phyloP scores from a whole-genome alignment of 1,140 invertebrate genomes.

The Hylaeus volcanicus region DNA sequence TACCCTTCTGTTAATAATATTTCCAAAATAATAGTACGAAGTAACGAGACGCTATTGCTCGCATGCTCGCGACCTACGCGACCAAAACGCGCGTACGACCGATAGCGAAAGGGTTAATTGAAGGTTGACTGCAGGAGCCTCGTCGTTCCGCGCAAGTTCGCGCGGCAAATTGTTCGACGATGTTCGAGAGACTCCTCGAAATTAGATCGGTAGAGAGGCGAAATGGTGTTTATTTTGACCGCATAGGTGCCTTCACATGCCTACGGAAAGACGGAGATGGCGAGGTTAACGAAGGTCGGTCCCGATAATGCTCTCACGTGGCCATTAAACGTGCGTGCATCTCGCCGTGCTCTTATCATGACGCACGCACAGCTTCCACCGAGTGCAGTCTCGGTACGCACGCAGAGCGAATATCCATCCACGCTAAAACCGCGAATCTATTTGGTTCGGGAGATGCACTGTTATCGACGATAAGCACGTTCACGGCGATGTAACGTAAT shows the following conservation, averaged over 20 bases:
- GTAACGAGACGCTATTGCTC: no score
- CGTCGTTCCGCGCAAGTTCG: background rate
- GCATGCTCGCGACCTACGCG: no score
- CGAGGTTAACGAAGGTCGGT: conserved; percentile 38
- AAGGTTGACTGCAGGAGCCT: no score
- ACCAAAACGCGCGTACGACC: no score
- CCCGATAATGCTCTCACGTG: conserved; percentile 50
- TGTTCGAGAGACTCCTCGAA: conserved; percentile 4
- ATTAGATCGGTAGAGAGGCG: background rate
- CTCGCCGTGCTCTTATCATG: background rate
- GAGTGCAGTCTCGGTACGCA: background rate
- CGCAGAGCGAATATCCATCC: background rate
- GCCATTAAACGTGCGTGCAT: conserved; percentile 49
- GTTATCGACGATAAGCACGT: background rate
- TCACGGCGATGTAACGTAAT: no score
- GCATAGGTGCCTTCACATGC: background rate
- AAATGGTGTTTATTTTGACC: conserved; percentile 24
- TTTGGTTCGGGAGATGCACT: background rate
- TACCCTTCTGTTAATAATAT: no score
- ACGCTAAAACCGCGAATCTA: conserved; percentile 3
- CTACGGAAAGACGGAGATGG: conserved; percentile 28
- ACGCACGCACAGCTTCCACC: background rate
- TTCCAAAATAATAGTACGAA: no score
- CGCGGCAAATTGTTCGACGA: background rate
- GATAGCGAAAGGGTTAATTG: no score